Evolutionary conservation across 2,888 invertebrate species (phyloP).

Genomic region (Nemoura dubitans): DNA sequence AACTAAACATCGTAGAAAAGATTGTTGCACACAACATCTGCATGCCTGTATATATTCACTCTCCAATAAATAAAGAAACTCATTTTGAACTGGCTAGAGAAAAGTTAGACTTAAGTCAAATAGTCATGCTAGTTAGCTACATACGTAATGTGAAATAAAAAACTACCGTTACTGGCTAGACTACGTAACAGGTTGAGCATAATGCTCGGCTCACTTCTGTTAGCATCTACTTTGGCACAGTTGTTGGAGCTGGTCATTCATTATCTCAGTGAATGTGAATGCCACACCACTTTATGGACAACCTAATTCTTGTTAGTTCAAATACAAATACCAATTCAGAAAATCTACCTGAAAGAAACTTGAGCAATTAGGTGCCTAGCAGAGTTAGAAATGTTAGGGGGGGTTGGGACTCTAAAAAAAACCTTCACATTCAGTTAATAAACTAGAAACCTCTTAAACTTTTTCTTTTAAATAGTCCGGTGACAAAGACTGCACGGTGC

Average conservation of each 20-base stretch:
- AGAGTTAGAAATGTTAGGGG: not conserved
- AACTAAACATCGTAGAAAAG: not conserved
- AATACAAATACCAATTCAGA: conserved; percentile 42
- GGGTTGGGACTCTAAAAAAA: not conserved
- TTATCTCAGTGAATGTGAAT: conserved; percentile 34
- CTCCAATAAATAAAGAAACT: conserved; percentile 17
- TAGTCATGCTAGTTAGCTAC: not conserved
- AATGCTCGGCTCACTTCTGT: not conserved
- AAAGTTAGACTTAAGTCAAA: not conserved
- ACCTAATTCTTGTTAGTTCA: conserved; percentile 49
- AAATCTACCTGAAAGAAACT: conserved; percentile 49
- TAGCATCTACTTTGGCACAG: not conserved
- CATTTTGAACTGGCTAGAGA: not conserved
- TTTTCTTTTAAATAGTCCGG: not conserved
- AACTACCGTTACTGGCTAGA: not conserved
- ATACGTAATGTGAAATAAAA: not conserved
- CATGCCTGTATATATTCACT: conserved; percentile 26
- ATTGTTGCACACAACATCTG: not conserved
- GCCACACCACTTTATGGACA: conserved; percentile 51
- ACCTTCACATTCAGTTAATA: conserved; percentile 30
- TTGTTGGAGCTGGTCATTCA: not conserved
- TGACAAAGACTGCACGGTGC: not conserved
- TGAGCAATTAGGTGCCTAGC: conserved; percentile 42
- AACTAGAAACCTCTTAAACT: not conserved
- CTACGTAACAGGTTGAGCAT: not conserved